Conservation (phyloP, 2,113 vertebrate species). For the Gopherus flavomarginatus region DNA sequence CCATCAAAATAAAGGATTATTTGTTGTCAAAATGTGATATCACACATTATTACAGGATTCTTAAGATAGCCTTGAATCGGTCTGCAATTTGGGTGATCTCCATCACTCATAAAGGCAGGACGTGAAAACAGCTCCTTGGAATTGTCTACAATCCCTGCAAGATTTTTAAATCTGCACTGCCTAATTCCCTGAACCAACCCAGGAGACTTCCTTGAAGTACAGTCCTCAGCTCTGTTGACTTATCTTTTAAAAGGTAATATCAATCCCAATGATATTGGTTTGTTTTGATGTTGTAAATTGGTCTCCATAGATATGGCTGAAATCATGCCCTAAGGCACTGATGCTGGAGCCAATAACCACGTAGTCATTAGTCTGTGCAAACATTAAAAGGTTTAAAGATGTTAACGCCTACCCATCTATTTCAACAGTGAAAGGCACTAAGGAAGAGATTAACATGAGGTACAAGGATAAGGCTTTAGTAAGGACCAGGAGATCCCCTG, state of each 20-base stretch:
- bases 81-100: neutral
- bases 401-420: conserved; percentile 45
- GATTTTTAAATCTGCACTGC: conserved; percentile 42
- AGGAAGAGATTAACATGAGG: neutral
- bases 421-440: neutral
- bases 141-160: conserved; percentile 52
- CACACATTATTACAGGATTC: fast-evolving
- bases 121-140: neutral
- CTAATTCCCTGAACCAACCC: conserved; percentile 58
- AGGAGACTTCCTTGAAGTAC: conserved; percentile 62
- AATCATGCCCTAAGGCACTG: conserved; percentile 72
- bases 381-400: conserved; percentile 70
- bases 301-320: conserved; percentile 83
- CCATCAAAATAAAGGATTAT: neutral
- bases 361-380: conserved; percentile 71
- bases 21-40: neutral
- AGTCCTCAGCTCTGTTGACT: conserved; percentile 79
- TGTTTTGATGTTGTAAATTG: conserved; percentile 84
- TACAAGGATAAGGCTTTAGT: neutral
- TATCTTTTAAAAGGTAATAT: conserved; percentile 76
- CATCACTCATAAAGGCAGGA: neutral
- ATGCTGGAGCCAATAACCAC: conserved; percentile 77
- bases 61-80: neutral
- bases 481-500: too few species aligned
- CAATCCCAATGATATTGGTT: conserved; percentile 79